phyloP scores from a whole-genome alignment of 2,113 vertebrate species.

The Podarcis muralis region DNA sequence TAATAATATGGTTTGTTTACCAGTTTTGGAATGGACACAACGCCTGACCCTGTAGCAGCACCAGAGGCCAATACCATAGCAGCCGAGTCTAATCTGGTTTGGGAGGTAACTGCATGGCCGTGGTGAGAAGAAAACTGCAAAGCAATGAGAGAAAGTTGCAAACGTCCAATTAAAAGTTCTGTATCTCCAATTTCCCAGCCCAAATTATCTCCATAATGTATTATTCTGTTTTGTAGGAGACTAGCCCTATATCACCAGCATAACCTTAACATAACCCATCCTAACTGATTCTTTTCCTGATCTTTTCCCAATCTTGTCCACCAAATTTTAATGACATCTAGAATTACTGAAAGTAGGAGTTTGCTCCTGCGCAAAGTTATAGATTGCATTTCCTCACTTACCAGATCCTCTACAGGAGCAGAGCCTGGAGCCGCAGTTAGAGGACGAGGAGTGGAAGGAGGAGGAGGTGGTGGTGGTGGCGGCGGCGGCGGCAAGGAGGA shows the following conservation, averaged over 20 bases:
- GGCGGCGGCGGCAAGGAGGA: neutral
- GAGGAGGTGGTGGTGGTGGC: neutral
- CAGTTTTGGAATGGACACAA: constrained; percentile 75
- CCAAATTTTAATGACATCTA: neutral
- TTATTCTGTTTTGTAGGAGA: neutral
- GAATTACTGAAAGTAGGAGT: neutral
- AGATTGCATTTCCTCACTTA: constrained; percentile 43
- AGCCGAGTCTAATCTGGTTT: constrained; percentile 71
- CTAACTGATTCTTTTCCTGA: neutral
- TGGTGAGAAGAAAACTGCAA: constrained; percentile 67
- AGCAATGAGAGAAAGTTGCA: constrained; percentile 10
- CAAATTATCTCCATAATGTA: neutral
- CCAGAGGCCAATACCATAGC: constrained; percentile 66
- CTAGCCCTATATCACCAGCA: neutral
- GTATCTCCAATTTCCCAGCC: neutral
- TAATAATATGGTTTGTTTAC: constrained; percentile 61
- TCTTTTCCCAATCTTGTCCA: neutral
- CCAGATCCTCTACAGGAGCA: constrained; percentile 65
- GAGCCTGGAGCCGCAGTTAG: constrained; percentile 46
- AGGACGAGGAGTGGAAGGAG: neutral
- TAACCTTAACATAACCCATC: neutral
- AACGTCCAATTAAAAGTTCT: neutral
- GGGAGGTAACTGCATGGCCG: constrained; percentile 66
- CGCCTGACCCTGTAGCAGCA: constrained; percentile 69
- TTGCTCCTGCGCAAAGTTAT: neutral